phyloP scores from a whole-genome alignment of 2,888 invertebrate genomes.

The Heliconius erato region DNA sequence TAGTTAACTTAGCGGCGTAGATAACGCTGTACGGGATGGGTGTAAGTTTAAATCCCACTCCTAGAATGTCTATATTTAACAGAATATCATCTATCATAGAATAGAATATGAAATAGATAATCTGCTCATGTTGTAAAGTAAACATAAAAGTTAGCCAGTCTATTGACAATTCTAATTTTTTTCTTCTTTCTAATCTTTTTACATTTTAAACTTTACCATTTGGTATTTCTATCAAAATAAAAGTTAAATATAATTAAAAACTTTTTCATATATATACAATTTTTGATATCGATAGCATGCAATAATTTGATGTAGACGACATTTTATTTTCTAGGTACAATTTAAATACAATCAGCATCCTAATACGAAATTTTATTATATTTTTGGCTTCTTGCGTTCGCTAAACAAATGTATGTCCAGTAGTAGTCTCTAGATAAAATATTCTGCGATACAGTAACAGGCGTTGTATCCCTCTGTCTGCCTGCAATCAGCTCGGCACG shows the following conservation, averaged over 20 bases:
- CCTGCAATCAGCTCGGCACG: slow-evolving; percentile 68
- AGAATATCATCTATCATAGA: neutral
- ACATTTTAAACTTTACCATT: neutral
- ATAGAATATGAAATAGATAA: neutral
- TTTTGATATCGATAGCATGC: too few relatives aligned
- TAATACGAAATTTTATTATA: neutral
- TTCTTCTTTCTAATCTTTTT: neutral
- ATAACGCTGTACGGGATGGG: neutral
- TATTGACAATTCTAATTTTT: neutral
- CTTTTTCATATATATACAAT: too few relatives aligned
- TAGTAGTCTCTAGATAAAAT: slow-evolving; percentile 12
- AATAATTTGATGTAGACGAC: neutral
- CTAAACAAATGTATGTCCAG: neutral
- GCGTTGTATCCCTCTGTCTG: slow-evolving; percentile 43
- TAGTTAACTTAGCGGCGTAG: neutral
- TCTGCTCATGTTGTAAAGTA: neutral
- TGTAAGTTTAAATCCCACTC: neutral
- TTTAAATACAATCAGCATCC: neutral
- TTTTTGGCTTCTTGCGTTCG: neutral
- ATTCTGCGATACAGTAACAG: slow-evolving; percentile 37
- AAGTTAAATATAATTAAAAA: too few relatives aligned
- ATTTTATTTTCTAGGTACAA: neutral
- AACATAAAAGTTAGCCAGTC: neutral
- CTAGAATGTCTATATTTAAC: neutral
- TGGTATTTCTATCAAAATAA: too few relatives aligned